Percentiles rank a stretch among this genome's conserved stretches.
Evolutionary conservation across 2,797 vertebrate genomes (phyloP).

Genomic region (Phylloscopus collybita): DNA sequence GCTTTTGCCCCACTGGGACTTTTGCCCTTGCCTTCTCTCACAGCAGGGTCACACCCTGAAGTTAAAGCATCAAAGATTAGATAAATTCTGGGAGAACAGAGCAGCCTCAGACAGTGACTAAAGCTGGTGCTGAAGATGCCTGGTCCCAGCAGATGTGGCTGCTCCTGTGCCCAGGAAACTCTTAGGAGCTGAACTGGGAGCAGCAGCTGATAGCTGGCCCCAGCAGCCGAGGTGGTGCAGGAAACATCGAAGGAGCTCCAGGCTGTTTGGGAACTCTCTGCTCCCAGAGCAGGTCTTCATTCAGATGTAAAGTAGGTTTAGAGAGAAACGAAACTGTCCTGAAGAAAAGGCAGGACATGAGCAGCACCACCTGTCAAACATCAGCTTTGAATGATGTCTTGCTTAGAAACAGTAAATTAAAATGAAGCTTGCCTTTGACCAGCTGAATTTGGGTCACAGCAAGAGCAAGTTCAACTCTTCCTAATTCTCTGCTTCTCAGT

Average conservation of each 20-base stretch:
- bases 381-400: neutral
- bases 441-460: neutral
- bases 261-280: neutral
- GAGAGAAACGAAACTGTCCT: neutral
- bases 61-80: neutral
- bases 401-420: neutral
- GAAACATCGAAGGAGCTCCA: neutral
- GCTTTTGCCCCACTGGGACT: neutral
- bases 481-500: neutral
- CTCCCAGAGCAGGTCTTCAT: neutral
- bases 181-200: neutral
- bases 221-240: accelerated
- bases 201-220: neutral
- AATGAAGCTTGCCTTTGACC: neutral
- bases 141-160: accelerated
- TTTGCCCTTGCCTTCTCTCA: neutral
- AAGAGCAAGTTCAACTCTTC: neutral
- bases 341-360: neutral
- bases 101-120: neutral
- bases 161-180: neutral
- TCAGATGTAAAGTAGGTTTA: neutral
- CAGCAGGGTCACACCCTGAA: neutral
- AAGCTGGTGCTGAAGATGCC: neutral
- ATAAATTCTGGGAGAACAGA: neutral
- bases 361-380: neutral